phyloP scores from a whole-genome alignment of 1,140 invertebrate species.

The Leptinotarsa undecemlineata region DNA sequence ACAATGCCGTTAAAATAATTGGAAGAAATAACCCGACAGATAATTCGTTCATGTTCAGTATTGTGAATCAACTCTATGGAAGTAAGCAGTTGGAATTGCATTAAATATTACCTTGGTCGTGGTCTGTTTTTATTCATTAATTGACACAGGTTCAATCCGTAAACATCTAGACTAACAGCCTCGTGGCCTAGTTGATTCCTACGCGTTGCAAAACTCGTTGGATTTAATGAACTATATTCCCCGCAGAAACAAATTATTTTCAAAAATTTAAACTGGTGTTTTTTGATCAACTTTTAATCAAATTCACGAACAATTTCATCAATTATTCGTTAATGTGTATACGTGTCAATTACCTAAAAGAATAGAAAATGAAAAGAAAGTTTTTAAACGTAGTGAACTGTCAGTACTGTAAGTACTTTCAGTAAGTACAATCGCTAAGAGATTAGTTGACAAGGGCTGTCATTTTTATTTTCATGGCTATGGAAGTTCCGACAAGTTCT shows the following conservation, averaged over 20 bases:
- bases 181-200: background rate
- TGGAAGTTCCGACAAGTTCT: too few relatives aligned
- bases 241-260: background rate
- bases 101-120: background rate
- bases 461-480: too few relatives aligned
- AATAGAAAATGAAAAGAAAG: too few relatives aligned
- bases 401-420: too few relatives aligned
- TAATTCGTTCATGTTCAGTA: background rate
- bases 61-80: background rate
- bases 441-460: too few relatives aligned
- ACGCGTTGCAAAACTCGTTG: background rate
- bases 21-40: background rate
- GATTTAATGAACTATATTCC: background rate
- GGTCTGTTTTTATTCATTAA: background rate
- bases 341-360: too few relatives aligned
- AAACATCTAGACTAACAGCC: background rate
- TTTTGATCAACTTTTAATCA: too few relatives aligned
- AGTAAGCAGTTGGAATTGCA: background rate
- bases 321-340: too few relatives aligned
- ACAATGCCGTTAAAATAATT: background rate
- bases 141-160: background rate
- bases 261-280: too few relatives aligned
- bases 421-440: too few relatives aligned
- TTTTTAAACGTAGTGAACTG: too few relatives aligned
- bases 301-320: too few relatives aligned